Conservation (phyloP, 2,797 vertebrate genomes). For the Tokudaia tokunoshimensis region DNA sequence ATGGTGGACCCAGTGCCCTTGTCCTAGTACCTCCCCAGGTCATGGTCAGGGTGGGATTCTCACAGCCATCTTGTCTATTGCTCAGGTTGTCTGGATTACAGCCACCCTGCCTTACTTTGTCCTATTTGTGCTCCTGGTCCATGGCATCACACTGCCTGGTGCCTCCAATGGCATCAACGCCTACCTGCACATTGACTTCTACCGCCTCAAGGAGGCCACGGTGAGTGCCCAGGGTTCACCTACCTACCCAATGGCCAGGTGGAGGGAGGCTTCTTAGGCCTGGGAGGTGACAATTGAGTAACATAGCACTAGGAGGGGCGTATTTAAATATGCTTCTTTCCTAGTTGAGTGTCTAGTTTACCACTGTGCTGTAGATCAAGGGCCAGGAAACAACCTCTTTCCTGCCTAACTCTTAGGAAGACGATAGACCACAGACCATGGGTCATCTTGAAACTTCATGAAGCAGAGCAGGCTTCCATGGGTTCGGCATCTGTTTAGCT, state of each 20-base stretch:
- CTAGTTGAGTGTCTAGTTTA: neutral
- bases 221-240: constrained; percentile 86
- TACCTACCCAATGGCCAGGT: too few species aligned
- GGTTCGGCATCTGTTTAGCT: neutral
- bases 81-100: constrained; percentile 98
- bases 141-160: constrained; percentile 96
- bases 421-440: neutral
- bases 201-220: constrained; percentile 94
- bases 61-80: neutral
- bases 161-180: constrained; percentile 95
- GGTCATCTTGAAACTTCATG: neutral
- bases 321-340: neutral
- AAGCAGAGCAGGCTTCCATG: neutral
- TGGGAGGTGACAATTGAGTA: neutral
- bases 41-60: neutral
- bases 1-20: too few species aligned
- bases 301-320: neutral
- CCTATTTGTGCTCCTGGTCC: constrained; percentile 95
- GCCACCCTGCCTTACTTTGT: constrained; percentile 98
- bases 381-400: neutral
- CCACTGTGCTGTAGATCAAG: neutral
- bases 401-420: neutral
- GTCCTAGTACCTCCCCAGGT: rapidly evolving
- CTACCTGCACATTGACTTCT: constrained; percentile 96
- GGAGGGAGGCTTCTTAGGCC: neutral